Evolutionary conservation across 2,888 invertebrate genomes (phyloP), one percentile per base, ranked within the genome.

Genomic region (Norana najaformis): DNA sequence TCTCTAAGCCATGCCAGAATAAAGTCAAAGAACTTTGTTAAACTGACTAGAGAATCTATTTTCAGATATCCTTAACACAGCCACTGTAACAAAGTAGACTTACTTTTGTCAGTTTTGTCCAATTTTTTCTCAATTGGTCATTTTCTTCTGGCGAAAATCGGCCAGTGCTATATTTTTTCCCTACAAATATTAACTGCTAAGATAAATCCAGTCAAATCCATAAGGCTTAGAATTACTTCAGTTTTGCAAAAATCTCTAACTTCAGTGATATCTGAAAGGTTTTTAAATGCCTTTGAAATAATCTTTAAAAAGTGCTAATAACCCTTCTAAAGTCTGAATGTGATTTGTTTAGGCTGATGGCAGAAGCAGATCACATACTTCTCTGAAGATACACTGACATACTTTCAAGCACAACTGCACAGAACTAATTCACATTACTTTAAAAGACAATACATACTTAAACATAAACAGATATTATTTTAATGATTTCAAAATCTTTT

Each of bases 71-170:
- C 23, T 38, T 23, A 38, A 18, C 30, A 18, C 88, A 88, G 5
- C 20, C 47, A 36, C 34, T 37, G 36, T 37, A 34, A 89, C 20
- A 69, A 35, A 41, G 69, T 34, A 53, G 20, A 82, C 82, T 38
- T 83, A 89, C 89, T 83, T 89, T 83, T n/a, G 34, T 89, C 37
- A 89, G 3, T n/a, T 36, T 83, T 83, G n/a, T 23, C 89, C 89
- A 89, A 89, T 89, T 89, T 82, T 82, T 83, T 37, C 20, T 38
- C 83, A 89, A 39, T 41, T 89, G 89, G 4, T 83, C 20, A 89
- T 89, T 89, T 83, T 89, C 89, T 34, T 34, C n/a, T 18, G 23
- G 34, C 37, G 89, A 39, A 39, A 89, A 89, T 35, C 83, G 83
- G n/a, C 89, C 89, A 89, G 89, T 83, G 13, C 18, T 30, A 83